Evolutionary conservation across 1,140 invertebrate genomes (phyloP).

Genomic region (Trichonephila inaurata): DNA sequence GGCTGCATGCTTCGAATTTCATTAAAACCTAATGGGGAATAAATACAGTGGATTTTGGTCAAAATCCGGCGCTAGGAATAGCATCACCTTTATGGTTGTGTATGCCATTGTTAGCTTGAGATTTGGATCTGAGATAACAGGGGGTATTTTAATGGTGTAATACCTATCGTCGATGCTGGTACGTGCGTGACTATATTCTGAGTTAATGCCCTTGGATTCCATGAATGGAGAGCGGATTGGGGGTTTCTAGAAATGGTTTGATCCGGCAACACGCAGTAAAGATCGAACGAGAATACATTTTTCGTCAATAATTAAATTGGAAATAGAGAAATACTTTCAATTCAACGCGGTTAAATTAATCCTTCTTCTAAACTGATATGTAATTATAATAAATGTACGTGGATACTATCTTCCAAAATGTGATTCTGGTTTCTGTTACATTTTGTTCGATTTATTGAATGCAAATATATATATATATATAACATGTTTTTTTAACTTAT

Average conservation of each 20-base stretch:
- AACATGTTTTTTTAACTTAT: too few relatives aligned
- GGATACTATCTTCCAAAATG: too few relatives aligned
- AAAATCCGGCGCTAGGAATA: not conserved
- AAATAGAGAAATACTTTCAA: too few relatives aligned
- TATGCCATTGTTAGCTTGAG: not conserved
- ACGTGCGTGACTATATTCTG: not conserved
- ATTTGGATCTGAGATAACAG: slow-evolving; percentile 13
- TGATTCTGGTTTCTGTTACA: too few relatives aligned
- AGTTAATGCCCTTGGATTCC: not conserved
- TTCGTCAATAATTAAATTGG: too few relatives aligned
- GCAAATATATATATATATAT: too few relatives aligned
- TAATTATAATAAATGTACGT: too few relatives aligned
- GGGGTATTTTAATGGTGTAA: not conserved
- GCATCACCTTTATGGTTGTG: not conserved
- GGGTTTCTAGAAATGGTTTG: not conserved
- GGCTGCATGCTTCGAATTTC: slow-evolving; percentile 46
- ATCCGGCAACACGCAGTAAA: not conserved
- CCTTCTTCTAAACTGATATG: too few relatives aligned
- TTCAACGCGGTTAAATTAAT: too few relatives aligned
- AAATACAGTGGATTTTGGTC: slow-evolving; percentile 32
- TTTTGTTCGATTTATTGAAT: too few relatives aligned
- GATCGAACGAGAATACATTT: too few relatives aligned
- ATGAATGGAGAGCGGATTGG: too few relatives aligned
- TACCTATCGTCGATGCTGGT: not conserved
- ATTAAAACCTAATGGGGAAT: slow-evolving; percentile 56